Evolutionary conservation across 2,113 vertebrate genomes (phyloP), one percentile per base, ranked within the genome.

Genomic region (Catharus minimus): DNA sequence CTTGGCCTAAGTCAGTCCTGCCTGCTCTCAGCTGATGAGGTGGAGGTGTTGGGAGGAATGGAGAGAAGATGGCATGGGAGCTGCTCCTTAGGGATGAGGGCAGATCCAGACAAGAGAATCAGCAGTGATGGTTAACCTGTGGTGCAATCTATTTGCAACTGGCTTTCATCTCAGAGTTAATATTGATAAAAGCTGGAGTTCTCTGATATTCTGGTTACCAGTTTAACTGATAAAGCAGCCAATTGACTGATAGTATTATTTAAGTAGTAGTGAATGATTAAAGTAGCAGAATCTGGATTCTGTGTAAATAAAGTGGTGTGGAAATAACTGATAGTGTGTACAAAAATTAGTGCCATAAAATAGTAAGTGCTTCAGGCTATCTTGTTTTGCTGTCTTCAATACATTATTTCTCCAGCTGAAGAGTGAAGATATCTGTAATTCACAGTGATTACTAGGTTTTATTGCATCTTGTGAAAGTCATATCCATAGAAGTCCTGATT

Each of bases 191-290:
- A 93, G 64, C 86, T 87, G 17, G 15, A 71, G 47, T 60, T 68
- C n/a, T 71, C 27, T 41, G 86, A 92, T 92, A 89, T 78, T 73
- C 82, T 84, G 66, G 84, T 95, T 94, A 93, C 89, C 60, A 74
- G 56, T 67, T 61, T 64, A 65, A 33, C 93, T 96, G 93, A 96
- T 96, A 96, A 96, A 92, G 64, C 47, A 47, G 47, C 61, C 75
- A 95, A 93, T 92, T 88, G 56, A 75, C 93, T 96, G 97, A 97
- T 97, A 95, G 60, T 56, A 7, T 26, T 96, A 94, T 97, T 96
- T 96, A 94, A 94, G 56, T 67, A 94, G 94, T 50, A 86, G 94
- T 94, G 88, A 95, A 95, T 96, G 62, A 96, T 97, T 96, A 89
- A 77, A 91, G 68, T 67, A 65, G 74, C 66, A 62, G 91, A 93